Conservation (phyloP, 2,888 invertebrate species). For the Oxycera nigricornis region DNA sequence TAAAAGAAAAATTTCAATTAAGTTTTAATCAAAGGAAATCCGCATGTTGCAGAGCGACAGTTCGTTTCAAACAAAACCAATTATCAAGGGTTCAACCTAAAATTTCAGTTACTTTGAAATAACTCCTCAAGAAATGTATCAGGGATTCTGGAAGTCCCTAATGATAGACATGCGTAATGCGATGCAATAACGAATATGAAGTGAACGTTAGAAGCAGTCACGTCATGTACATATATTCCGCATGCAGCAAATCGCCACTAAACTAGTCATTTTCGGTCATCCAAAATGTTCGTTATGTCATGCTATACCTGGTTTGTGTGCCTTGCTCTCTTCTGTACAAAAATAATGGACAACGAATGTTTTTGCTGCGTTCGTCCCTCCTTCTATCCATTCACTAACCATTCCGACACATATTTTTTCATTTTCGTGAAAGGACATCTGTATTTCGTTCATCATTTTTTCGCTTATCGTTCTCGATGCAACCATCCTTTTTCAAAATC, state of each 20-base stretch:
- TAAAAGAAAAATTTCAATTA: no score
- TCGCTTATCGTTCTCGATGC: conserved; percentile 26
- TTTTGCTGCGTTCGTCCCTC: neutral
- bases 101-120: no score
- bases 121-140: no score
- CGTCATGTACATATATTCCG: neutral
- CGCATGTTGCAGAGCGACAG: no score
- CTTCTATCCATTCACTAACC: neutral
- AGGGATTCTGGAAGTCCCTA: no score
- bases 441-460: conserved; percentile 35
- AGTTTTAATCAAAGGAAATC: no score
- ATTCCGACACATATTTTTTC: conserved; percentile 16
- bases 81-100: no score
- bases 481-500: neutral
- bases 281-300: neutral
- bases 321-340: neutral
- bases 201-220: no score
- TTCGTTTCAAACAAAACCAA: no score
- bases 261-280: neutral
- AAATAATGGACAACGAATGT: conserved; percentile 18
- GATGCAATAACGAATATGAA: no score
- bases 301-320: neutral
- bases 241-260: neutral
- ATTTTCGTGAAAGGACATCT: conserved; percentile 32
- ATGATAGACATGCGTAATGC: no score